A percentile compares a stretch with the other conserved stretches of the same genome.
Evolutionary conservation across 2,888 invertebrate species (phyloP).

Genomic region (Spodoptera exigua): DNA sequence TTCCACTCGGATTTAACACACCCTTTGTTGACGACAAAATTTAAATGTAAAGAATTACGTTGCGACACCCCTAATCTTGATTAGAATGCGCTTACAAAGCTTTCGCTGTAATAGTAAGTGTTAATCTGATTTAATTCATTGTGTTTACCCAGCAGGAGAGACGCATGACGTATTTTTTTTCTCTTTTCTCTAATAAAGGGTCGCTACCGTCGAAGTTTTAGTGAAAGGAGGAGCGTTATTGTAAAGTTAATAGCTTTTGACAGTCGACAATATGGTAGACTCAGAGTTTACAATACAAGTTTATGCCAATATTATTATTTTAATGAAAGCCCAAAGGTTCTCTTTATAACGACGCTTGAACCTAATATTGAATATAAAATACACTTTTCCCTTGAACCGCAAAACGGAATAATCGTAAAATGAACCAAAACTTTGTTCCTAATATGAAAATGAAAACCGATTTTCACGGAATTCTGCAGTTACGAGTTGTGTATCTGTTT

Average conservation of each 20-base stretch:
- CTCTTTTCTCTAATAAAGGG: slow-evolving; percentile 72
- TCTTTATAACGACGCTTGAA: slow-evolving; percentile 28
- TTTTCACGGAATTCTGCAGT: slow-evolving; percentile 2
- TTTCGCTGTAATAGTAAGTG: slow-evolving; percentile 80
- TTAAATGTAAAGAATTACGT: slow-evolving; percentile 84
- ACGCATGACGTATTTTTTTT: slow-evolving; percentile 74
- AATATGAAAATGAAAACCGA: slow-evolving; percentile 8
- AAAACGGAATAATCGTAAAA: slow-evolving; percentile 32
- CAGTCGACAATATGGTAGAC: slow-evolving; percentile 53
- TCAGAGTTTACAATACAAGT: slow-evolving; percentile 36
- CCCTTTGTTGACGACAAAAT: slow-evolving; percentile 77
- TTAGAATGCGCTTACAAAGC: slow-evolving; percentile 82
- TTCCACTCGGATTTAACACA: slow-evolving; percentile 75
- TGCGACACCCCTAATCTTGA: slow-evolving; percentile 86
- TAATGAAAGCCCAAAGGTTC: slow-evolving; percentile 35
- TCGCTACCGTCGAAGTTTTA: slow-evolving; percentile 50
- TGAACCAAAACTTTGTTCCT: slow-evolving; percentile 27
- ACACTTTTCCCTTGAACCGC: slow-evolving; percentile 31
- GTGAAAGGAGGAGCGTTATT: slow-evolving; percentile 61
- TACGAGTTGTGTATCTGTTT: too few relatives aligned
- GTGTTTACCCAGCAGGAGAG: slow-evolving; percentile 82
- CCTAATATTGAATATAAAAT: slow-evolving; percentile 38
- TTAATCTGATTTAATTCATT: slow-evolving; percentile 88
- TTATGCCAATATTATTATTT: slow-evolving; percentile 43
- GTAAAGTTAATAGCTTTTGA: slow-evolving; percentile 65